phyloP scores from a whole-genome alignment of 2,113 vertebrate species.

The Orientallactaga bullata region DNA sequence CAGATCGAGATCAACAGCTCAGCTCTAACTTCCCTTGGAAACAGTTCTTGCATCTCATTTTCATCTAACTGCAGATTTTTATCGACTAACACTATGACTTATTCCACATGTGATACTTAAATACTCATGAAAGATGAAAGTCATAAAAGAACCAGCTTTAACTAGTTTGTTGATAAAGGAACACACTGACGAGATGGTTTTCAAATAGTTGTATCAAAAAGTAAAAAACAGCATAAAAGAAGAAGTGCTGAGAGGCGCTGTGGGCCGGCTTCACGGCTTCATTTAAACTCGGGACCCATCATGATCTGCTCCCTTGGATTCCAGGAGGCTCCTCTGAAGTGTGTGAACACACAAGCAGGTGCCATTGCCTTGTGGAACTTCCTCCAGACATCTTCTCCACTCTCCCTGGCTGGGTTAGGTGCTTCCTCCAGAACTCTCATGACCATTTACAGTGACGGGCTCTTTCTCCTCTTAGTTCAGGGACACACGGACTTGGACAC shows the following conservation, averaged over 20 bases:
- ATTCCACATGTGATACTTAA: conserved; percentile 56
- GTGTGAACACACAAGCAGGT: rapidly evolving
- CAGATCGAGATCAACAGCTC: conserved; percentile 52
- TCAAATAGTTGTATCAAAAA: conserved; percentile 73
- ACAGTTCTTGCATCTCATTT: conserved; percentile 46
- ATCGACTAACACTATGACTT: conserved; percentile 63
- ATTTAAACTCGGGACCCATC: too few relatives aligned
- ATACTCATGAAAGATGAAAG: conserved; percentile 51
- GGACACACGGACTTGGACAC: neutral
- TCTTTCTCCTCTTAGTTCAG: neutral
- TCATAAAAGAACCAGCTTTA: conserved; percentile 65
- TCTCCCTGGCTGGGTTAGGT: neutral
- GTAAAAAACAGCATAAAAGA: conserved; percentile 68
- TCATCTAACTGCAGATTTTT: conserved; percentile 82
- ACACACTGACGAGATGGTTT: conserved; percentile 49
- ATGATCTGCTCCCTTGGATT: neutral
- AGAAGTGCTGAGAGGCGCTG: conserved; percentile 54
- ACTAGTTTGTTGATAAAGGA: conserved; percentile 66
- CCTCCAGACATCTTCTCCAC: neutral
- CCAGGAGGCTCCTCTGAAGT: neutral
- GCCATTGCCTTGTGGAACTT: neutral
- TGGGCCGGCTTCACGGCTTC: rapidly evolving
- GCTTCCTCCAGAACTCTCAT: neutral
- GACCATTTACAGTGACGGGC: neutral
- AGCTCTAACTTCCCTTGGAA: conserved; percentile 68